Evolutionary conservation across 1,140 invertebrate genomes (phyloP).

Genomic region (Heliconius congener): DNA sequence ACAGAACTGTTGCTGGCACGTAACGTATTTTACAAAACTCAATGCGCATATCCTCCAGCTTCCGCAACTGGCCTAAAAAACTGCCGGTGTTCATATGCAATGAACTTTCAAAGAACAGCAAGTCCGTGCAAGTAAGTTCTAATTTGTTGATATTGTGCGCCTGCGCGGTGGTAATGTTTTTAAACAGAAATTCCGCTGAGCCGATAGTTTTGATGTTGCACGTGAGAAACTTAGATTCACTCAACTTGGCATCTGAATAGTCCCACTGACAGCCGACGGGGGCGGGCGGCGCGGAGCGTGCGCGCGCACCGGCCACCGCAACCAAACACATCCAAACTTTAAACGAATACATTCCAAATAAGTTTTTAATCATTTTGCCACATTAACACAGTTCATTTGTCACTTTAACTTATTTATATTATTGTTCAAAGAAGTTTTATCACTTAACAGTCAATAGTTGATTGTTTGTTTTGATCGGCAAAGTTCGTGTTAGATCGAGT

Average conservation of each 20-base stretch:
- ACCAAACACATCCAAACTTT: slow-evolving; percentile 79
- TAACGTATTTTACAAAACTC: slow-evolving; percentile 91
- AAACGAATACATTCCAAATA: slow-evolving; percentile 75
- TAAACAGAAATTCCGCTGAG: slow-evolving; percentile 85
- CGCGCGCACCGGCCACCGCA: slow-evolving; percentile 71
- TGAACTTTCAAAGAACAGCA: slow-evolving; percentile 89
- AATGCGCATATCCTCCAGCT: slow-evolving; percentile 86
- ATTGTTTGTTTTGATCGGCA: slow-evolving; percentile 59
- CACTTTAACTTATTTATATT: slow-evolving; percentile 59
- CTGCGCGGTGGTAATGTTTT: slow-evolving; percentile 86
- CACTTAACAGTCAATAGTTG: slow-evolving; percentile 59
- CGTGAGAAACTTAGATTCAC: slow-evolving; percentile 82
- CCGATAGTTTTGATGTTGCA: slow-evolving; percentile 88
- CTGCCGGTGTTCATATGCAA: slow-evolving; percentile 84
- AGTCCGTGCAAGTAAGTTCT: slow-evolving; percentile 89
- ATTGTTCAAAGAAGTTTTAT: slow-evolving; percentile 54
- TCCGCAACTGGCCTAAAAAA: slow-evolving; percentile 83
- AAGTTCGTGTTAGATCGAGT: slow-evolving; percentile 70
- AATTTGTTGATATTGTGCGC: slow-evolving; percentile 87
- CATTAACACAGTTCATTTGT: slow-evolving; percentile 74
- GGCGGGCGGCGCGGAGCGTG: slow-evolving; percentile 79
- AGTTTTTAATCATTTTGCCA: slow-evolving; percentile 72
- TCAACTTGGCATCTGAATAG: slow-evolving; percentile 81
- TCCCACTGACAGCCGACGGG: slow-evolving; percentile 87
- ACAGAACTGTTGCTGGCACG: slow-evolving; percentile 86